Percentiles rank a stretch among this genome's conserved stretches.
phyloP scores from a whole-genome alignment of 2,888 invertebrate species.

The Nineta flava region DNA sequence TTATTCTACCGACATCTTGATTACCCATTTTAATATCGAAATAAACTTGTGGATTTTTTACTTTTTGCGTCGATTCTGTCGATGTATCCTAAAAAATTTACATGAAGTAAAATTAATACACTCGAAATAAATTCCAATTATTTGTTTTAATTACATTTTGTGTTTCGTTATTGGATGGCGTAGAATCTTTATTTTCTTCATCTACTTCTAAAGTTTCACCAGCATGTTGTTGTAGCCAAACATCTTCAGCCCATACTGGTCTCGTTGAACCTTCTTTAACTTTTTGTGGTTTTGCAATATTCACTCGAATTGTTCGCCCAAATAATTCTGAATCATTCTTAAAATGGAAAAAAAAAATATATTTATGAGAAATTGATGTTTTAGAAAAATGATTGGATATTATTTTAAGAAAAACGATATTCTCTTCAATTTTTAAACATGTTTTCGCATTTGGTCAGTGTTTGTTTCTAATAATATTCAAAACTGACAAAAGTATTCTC shows the following conservation, averaged over 20 bases:
- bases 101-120: neutral
- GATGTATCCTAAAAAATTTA: slow-evolving; percentile 5
- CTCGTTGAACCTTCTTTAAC: slow-evolving; percentile 90
- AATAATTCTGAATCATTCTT: slow-evolving; percentile 96
- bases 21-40: slow-evolving; percentile 89
- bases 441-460: too few species aligned
- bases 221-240: slow-evolving; percentile 95
- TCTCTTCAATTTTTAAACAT: too few species aligned
- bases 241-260: slow-evolving; percentile 96
- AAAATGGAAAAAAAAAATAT: slow-evolving; percentile 7
- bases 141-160: neutral
- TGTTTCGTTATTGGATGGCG: slow-evolving; percentile 3
- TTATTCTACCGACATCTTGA: slow-evolving; percentile 73
- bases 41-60: slow-evolving; percentile 80
- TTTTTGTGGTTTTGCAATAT: slow-evolving; percentile 91
- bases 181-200: slow-evolving; percentile 17
- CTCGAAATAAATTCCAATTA: too few species aligned
- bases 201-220: slow-evolving; percentile 60
- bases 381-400: neutral
- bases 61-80: slow-evolving; percentile 24
- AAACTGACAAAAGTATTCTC: too few species aligned
- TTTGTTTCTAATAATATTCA: too few species aligned
- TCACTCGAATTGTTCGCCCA: slow-evolving; percentile 89
- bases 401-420: too few species aligned
- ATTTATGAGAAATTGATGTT: slow-evolving; percentile 8